These are phyloP conservation scores for Pterois miles DNA, from an alignment of 2,797 vertebrate genomes.

Conservation along the genomic window DNA sequence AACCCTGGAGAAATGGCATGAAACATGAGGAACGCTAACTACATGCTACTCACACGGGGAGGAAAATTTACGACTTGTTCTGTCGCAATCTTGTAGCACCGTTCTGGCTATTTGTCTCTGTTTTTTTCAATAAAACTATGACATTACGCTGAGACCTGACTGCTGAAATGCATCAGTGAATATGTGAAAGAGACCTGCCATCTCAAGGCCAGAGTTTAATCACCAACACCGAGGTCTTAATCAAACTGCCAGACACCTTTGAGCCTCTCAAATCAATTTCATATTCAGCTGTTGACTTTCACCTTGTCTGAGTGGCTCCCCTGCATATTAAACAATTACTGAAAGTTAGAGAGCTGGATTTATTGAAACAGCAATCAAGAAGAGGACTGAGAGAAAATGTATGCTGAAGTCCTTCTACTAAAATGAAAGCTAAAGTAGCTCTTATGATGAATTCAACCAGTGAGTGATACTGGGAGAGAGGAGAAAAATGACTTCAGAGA, in stretches of 20 bases:
- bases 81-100: neutral
- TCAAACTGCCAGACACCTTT: slow-evolving; percentile 54
- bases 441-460: slow-evolving; percentile 4
- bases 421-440: slow-evolving; percentile 15
- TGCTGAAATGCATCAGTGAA: slow-evolving; percentile 8
- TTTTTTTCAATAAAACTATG: neutral
- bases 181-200: slow-evolving; percentile 5
- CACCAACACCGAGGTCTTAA: slow-evolving; percentile 41
- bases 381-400: slow-evolving; percentile 1
- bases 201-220: slow-evolving; percentile 39
- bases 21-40: slow-evolving; percentile 9
- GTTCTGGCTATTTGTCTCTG: neutral
- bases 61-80: neutral
- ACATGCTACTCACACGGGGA: slow-evolving; percentile 5
- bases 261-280: slow-evolving; percentile 60
- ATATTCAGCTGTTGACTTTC: slow-evolving; percentile 48
- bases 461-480: neutral
- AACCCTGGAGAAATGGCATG: slow-evolving; percentile 14
- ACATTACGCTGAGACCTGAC: slow-evolving; percentile 1
- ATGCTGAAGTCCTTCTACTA: neutral
- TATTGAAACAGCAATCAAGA: slow-evolving; percentile 41
- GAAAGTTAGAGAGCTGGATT: slow-evolving; percentile 14
- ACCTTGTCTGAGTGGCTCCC: slow-evolving; percentile 40
- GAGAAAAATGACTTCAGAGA: neutral
- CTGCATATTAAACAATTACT: slow-evolving; percentile 55